phyloP scores from a whole-genome alignment of 2,797 vertebrate species.

The Discoglossus pictus region DNA sequence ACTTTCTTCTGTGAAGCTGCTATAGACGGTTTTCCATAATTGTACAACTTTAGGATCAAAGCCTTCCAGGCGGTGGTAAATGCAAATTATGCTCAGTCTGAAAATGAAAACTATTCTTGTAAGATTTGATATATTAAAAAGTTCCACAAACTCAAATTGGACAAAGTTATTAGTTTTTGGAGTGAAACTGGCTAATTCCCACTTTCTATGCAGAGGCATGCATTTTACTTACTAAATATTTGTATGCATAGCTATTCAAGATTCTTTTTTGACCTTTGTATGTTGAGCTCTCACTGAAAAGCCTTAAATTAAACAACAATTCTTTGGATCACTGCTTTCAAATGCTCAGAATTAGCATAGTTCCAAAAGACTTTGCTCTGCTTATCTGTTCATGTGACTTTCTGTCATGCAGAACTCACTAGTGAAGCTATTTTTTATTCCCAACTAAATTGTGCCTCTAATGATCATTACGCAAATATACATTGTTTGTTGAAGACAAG shows the following conservation, averaged over 20 bases:
- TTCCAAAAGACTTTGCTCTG: too few species aligned
- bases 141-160: neutral
- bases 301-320: conserved; percentile 4
- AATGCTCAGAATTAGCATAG: neutral
- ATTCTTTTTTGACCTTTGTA: conserved; percentile 3
- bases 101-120: neutral
- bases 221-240: neutral
- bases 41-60: conserved; percentile 40
- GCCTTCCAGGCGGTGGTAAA: conserved; percentile 18
- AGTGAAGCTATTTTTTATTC: too few species aligned
- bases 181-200: conserved; percentile 18
- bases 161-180: neutral
- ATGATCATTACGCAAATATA: too few species aligned
- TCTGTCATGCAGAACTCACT: too few species aligned
- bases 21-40: conserved; percentile 25
- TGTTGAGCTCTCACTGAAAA: conserved; percentile 8
- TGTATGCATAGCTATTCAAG: neutral
- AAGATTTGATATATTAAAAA: neutral
- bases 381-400: too few species aligned
- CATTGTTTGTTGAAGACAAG: too few species aligned
- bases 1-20: neutral
- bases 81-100: too few species aligned
- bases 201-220: conserved; percentile 17
- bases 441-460: too few species aligned
- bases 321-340: conserved; percentile 2